Percentiles rank a stretch among this genome's conserved stretches.
These are phyloP conservation scores for Meliscaeva auricollis DNA, from an alignment of 2,888 invertebrate genomes.

Conservation along the genomic window DNA sequence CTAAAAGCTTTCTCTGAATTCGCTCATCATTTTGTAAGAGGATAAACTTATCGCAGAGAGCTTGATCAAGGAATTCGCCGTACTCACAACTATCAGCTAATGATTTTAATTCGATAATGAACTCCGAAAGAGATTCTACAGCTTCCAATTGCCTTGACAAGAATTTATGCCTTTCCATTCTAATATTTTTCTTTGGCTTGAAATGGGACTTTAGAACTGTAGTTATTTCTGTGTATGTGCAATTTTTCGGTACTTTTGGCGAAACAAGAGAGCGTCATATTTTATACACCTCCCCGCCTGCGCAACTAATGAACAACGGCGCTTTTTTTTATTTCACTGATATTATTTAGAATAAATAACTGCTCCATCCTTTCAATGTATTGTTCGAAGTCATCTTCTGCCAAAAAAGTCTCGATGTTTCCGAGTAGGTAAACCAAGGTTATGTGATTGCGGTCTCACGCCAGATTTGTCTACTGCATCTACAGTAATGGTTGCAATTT, in stretches of 20 bases:
- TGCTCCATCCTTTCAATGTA: too few relatives aligned
- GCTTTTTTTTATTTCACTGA: slow-evolving; percentile 12
- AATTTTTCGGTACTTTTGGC: background rate
- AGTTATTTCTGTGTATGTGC: background rate
- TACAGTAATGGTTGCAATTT: too few relatives aligned
- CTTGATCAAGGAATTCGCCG: background rate
- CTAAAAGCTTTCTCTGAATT: background rate
- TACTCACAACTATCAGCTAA: slow-evolving; percentile 5
- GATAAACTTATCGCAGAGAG: slow-evolving; percentile 8
- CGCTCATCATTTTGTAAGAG: background rate
- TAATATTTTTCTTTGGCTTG: slow-evolving; percentile 3
- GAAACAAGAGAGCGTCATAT: slow-evolving; percentile 23
- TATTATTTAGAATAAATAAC: background rate
- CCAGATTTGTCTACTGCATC: too few relatives aligned
- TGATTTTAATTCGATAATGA: slow-evolving; percentile 1
- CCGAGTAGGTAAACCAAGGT: too few relatives aligned
- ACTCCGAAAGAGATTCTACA: slow-evolving; percentile 6
- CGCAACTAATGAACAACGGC: slow-evolving; percentile 17
- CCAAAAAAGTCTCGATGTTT: too few relatives aligned
- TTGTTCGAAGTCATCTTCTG: too few relatives aligned
- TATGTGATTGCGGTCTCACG: too few relatives aligned
- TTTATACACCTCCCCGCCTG: slow-evolving; percentile 16
- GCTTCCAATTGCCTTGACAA: slow-evolving; percentile 5
- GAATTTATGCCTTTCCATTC: slow-evolving; percentile 12
- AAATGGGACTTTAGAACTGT: background rate